Evolutionary conservation across 2,113 vertebrate species (phyloP), one percentile per base, ranked within the genome.

Genomic region (Pandion haliaetus): DNA sequence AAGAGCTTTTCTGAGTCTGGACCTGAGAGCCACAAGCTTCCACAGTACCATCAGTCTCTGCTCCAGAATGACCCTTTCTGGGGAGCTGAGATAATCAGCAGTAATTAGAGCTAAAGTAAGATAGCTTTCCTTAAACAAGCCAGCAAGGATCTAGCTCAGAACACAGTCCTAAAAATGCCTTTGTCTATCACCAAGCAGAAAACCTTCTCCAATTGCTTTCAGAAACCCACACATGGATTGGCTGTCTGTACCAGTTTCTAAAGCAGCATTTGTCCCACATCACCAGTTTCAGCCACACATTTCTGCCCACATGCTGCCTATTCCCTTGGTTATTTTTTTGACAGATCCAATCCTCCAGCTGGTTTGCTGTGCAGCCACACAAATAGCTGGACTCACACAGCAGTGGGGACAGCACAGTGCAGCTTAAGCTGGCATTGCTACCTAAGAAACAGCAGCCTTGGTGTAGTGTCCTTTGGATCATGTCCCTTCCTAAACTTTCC

Each of bases 171-270:
- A 66, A 95, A 94, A 85, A 93, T 80, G 82, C 36, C 31, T 95
- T 93, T 90, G 74, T 92, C 95, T 95, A 8, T 92, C 79, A 86
- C 79, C 28, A 80, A 83, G 71, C 40, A 88, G 49, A 80, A 93
- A 82, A 88, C 14, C 69, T 81, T 84, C 69, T 87, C 61, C 73
- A 45, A 1, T 79, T 82, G 12, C 57, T 85, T 91, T 87, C 61
- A 54, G 61, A 93, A 91, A 72, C 44, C 57, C 58, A 76, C 70
- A 69, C 32, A 9, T 49, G 17, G 36, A 32, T 80, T 82, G 70
- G 55, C 36, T 0, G 0, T 71, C 86, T 87, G 36, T 62, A 79
- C 47, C 55, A 15, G 14, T 91, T 94, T 84, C 83, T 86, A 63
- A 82, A 89, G 65, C 40, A 76, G 57, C 40, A 42, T 76, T 90